phyloP scores from a whole-genome alignment of 2,113 vertebrate species.

The Chrysemys picta region DNA sequence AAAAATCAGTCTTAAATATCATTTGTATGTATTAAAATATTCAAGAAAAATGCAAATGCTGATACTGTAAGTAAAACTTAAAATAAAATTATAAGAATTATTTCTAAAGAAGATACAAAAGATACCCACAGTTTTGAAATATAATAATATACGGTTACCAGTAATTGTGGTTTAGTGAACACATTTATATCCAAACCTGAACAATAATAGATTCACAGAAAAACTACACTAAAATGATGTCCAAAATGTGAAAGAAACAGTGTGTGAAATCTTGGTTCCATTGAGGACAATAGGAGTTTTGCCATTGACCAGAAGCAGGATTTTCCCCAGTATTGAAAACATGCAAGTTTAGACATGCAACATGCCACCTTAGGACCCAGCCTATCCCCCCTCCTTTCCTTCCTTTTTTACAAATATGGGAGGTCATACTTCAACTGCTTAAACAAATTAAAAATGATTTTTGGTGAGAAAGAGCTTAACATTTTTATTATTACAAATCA shows the following conservation, averaged over 20 bases:
- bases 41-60: not conserved
- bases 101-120: not conserved
- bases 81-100: not conserved
- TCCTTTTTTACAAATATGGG: too few species aligned
- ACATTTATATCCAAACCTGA: not conserved
- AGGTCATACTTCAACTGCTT: too few species aligned
- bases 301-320: not conserved
- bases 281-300: not conserved
- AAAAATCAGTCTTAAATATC: not conserved
- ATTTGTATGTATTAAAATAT: not conserved
- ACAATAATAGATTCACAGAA: not conserved
- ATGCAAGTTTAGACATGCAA: not conserved
- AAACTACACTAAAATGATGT: not conserved
- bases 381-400: too few species aligned
- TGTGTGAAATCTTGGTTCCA: not conserved
- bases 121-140: not conserved
- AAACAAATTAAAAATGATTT: too few species aligned
- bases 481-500: too few species aligned
- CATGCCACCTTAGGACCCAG: not conserved
- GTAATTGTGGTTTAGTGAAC: not conserved
- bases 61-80: not conserved
- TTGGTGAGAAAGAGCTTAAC: too few species aligned
- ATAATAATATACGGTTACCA: not conserved
- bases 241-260: not conserved
- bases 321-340: not conserved